These are phyloP conservation scores for Odontamblyopus lacepedii DNA, from an alignment of 2,797 vertebrate species.

Conservation along the genomic window DNA sequence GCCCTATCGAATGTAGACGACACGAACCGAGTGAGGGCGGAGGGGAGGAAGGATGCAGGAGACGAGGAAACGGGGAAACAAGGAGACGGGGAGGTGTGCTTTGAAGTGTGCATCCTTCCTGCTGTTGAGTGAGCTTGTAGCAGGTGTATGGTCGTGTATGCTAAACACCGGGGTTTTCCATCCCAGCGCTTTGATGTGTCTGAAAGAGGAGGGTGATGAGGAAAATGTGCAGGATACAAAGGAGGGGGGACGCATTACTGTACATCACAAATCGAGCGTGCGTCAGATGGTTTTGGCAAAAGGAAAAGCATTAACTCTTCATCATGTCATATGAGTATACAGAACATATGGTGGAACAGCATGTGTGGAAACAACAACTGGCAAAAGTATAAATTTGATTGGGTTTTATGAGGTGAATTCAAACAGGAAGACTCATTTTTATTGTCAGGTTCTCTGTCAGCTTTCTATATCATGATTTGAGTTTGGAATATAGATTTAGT, in stretches of 20 bases:
- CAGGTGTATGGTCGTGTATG: slow-evolving; percentile 55
- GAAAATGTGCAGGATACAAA: slow-evolving; percentile 46
- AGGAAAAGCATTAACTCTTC: not conserved
- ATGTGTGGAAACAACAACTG: not conserved
- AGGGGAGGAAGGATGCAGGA: slow-evolving; percentile 10
- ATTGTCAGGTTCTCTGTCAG: not conserved
- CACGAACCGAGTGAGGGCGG: slow-evolving; percentile 20
- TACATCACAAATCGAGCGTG: slow-evolving; percentile 1
- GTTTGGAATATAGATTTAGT: not conserved
- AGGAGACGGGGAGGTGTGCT: slow-evolving; percentile 27
- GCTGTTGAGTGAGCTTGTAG: slow-evolving; percentile 62
- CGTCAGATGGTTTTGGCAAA: not conserved
- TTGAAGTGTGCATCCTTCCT: slow-evolving; percentile 60
- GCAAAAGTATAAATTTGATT: not conserved
- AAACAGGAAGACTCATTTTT: not conserved
- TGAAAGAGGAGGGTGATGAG: slow-evolving; percentile 54
- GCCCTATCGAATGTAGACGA: slow-evolving; percentile 46
- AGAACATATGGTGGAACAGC: slow-evolving; percentile 3
- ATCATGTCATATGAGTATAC: not conserved
- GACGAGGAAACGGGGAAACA: not conserved
- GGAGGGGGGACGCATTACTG: slow-evolving; percentile 29
- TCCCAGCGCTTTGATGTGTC: slow-evolving; percentile 63
- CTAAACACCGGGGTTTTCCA: slow-evolving; percentile 59
- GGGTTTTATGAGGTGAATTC: not conserved
- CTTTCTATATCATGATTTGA: not conserved